phyloP scores from a whole-genome alignment of 2,888 invertebrate species.

The Platypus cylindrus region DNA sequence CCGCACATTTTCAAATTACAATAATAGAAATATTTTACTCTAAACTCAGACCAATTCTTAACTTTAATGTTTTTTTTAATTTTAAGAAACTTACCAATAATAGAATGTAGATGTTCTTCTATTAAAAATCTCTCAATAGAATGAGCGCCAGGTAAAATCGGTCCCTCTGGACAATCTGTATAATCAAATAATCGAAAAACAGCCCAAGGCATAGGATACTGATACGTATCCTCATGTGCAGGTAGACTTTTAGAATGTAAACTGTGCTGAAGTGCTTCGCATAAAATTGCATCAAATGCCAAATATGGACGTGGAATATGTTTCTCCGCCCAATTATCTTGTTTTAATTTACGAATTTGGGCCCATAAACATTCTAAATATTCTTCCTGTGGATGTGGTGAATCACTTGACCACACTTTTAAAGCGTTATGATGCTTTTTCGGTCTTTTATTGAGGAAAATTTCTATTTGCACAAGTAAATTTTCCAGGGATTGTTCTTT shows the following conservation, averaged over 20 bases:
- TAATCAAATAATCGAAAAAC: constrained; percentile 97
- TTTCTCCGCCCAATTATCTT: constrained; percentile 95
- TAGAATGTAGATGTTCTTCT: constrained; percentile 92
- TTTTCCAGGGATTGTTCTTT: constrained; percentile 88
- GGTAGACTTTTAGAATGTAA: constrained; percentile 84
- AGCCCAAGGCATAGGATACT: constrained; percentile 90
- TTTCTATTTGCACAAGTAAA: constrained; percentile 78
- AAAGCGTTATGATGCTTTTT: constrained; percentile 89
- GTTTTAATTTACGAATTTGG: constrained; percentile 73
- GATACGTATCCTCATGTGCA: constrained; percentile 78
- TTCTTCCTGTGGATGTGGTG: constrained; percentile 91
- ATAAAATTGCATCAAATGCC: constrained; percentile 87
- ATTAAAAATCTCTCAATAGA: constrained; percentile 96
- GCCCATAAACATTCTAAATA: constrained; percentile 96
- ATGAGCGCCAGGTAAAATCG: constrained; percentile 86
- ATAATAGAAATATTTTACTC: too few species aligned
- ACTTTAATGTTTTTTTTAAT: too few species aligned
- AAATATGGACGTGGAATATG: constrained; percentile 92
- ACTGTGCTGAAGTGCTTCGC: constrained; percentile 93
- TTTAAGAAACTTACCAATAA: constrained; percentile 44
- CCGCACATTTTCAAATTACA: too few species aligned
- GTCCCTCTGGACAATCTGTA: constrained; percentile 92
- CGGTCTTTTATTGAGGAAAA: constrained; percentile 81
- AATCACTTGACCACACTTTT: constrained; percentile 88
- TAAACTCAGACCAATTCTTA: too few species aligned